Evolutionary conservation across 2,113 vertebrate species (phyloP), one percentile per base, ranked within the genome.

Genomic region (Otocyon megalotis): DNA sequence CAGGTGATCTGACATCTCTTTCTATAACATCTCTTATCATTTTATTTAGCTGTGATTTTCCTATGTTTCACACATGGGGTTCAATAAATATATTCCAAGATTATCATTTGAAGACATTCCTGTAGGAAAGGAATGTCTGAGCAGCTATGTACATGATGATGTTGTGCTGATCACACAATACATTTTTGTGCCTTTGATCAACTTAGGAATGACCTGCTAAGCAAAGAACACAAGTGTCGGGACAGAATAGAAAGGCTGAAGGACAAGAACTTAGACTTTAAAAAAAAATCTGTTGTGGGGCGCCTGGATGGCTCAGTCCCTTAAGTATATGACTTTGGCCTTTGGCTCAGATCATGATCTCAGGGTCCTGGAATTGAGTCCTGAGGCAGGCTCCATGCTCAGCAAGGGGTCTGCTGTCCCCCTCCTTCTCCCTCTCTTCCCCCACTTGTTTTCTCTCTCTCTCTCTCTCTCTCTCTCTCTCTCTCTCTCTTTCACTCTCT

Each of bases 71-170:
- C 53, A n/a, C 65, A 35, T 3, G 13, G 20, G 24, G 58, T 24
- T 84, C 35, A 91, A 53, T 22, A 56, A 69, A 93, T 56, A 88
- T 84, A 37, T 35, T 84, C n/a, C 60, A 88, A 88, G 77, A 60
- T 97, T 58, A 82, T 74, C 50, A 87, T 37, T 76, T 12, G 19
- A 84, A 43, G 37, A 28, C 62, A 87, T 54, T 87, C 16, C 1
- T 60, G 11, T 24, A 83, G 43, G 32, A 72, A 86, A 62, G 69
- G 16, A 87, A 71, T 35, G 17, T 63, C 71, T 2, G 1, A 67
- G 14, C 5, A 82, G 58, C 50, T 69, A 43, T 4, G 60, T 9
- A 53, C 10, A 53, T 72, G 22, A 15, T 35, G 67, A 79, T 74
- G 11, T 13, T 90, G 13, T 30, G 24, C 50, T 60, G 26, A 86